A percentile compares a stretch with the other conserved stretches of the same genome.
These are phyloP conservation scores for Tribolium castaneum DNA, from an alignment of 1,140 invertebrate species.

Conservation along the genomic window DNA sequence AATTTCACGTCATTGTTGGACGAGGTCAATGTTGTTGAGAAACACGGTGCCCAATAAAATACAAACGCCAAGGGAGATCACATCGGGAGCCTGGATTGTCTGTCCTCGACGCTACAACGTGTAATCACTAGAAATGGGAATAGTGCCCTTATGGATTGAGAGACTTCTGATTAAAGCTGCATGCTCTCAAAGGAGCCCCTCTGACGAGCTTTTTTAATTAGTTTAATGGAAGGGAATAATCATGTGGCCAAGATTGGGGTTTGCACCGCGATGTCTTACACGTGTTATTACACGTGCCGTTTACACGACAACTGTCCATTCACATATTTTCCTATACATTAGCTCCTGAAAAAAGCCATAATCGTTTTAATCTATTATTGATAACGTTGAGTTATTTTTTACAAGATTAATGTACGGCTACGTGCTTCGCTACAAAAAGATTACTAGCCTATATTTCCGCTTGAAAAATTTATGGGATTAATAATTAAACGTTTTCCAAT, in stretches of 20 bases:
- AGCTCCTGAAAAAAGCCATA: neutral
- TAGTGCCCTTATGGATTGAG: constrained; percentile 37
- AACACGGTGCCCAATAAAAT: constrained; percentile 32
- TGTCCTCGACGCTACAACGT: constrained; percentile 33
- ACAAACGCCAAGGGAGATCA: constrained; percentile 35
- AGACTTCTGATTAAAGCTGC: constrained; percentile 36
- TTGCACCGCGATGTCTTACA: neutral
- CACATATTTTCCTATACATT: neutral
- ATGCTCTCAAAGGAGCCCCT: constrained; percentile 1
- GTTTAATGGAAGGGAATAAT: constrained; percentile 15
- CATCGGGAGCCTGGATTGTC: constrained; percentile 22
- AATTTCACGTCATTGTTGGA: constrained; percentile 29
- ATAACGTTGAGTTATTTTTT: neutral
- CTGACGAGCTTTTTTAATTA: constrained; percentile 16
- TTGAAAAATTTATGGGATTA: neutral
- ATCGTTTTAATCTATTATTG: neutral
- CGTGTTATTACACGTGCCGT: neutral
- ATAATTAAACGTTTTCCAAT: neutral
- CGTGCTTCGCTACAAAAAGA: neutral
- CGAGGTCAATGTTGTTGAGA: constrained; percentile 34
- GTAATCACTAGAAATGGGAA: constrained; percentile 41
- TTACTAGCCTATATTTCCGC: neutral
- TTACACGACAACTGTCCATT: neutral
- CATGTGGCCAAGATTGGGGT: neutral
- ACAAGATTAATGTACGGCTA: neutral